Evolutionary conservation across 2,888 invertebrate species (phyloP), one percentile per base, ranked within the genome.

Genomic region (Pinctada fucata): DNA sequence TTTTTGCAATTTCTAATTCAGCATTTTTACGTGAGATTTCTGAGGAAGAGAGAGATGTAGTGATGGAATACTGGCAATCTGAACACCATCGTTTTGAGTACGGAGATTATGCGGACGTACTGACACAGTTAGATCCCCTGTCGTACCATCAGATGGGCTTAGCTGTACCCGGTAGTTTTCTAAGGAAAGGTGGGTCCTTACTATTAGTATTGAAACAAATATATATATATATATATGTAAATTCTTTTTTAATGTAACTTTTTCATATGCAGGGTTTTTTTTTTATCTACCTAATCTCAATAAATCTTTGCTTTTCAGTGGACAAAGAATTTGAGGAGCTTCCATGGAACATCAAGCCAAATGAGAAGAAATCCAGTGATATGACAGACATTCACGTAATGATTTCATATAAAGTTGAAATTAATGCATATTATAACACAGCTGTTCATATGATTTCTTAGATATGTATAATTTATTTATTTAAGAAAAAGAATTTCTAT

Each of bases 61-160:
- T 85, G 0, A 76, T 83, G 16, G 86, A 87, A 10, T 91, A 91
- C 83, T 91, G 91, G 91, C 78, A 88, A 65, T 91, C 91, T 2
- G 91, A 91, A 72, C 91, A 91, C 75, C 91, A 91, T 78, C 81
- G 91, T 47, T 91, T 91, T 83, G 89, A 91, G 80, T 89, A 86
- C 82, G 86, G 87, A n/a, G 87, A 90, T 47, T 87, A 87, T 78
- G 86, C 88, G 3, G 85, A 86, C n/a, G 84, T 87, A 3, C 78
- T 91, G 63, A 78, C 85, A 63, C 85, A 90, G 64, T 67, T 88
- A 45, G 89, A 92, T 77, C 91, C 91, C 3, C 82, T 90, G 52
- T 91, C 91, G 3, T 91, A 91, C 81, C 91, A 92, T 82, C 85
- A 87, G 68, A 84, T 92, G 82, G 91, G 89, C 5, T 82, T 92